phyloP scores from a whole-genome alignment of 2,888 invertebrate genomes.

The Euphydryas editha region DNA sequence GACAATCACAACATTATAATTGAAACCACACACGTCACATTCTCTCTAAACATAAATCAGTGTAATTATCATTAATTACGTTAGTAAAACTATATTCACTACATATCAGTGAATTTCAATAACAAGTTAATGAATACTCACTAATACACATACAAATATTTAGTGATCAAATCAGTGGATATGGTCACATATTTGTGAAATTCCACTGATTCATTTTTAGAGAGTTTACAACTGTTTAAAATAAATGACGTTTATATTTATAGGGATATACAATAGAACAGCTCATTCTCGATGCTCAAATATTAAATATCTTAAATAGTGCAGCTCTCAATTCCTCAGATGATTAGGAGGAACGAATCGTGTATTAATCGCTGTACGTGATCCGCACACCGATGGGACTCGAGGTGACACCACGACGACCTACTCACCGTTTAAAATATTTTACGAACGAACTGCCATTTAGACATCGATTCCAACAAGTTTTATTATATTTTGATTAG shows the following conservation, averaged over 20 bases:
- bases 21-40: no score
- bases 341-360: conserved; percentile 41
- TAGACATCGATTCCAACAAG: not conserved
- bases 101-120: no score
- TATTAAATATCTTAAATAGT: conserved; percentile 29
- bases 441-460: conserved; percentile 22
- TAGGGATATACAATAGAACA: not conserved
- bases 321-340: conserved; percentile 25
- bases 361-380: conserved; percentile 61
- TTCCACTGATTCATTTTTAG: no score
- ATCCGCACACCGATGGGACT: conserved; percentile 45
- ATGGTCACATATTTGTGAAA: no score
- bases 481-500: not conserved
- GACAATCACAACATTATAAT: no score
- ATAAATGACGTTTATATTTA: not conserved
- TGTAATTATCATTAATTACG: no score
- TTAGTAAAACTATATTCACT: no score
- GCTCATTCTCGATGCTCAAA: conserved; percentile 1
- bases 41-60: no score
- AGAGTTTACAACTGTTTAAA: no score
- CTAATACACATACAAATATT: no score
- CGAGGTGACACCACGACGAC: conserved; percentile 14
- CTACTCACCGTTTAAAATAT: conserved; percentile 21
- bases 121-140: no score
- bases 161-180: no score